A percentile compares a stretch with the other conserved stretches of the same genome.
Evolutionary conservation across 2,113 vertebrate genomes (phyloP).

Genomic region (Semicossyphus pulcher): DNA sequence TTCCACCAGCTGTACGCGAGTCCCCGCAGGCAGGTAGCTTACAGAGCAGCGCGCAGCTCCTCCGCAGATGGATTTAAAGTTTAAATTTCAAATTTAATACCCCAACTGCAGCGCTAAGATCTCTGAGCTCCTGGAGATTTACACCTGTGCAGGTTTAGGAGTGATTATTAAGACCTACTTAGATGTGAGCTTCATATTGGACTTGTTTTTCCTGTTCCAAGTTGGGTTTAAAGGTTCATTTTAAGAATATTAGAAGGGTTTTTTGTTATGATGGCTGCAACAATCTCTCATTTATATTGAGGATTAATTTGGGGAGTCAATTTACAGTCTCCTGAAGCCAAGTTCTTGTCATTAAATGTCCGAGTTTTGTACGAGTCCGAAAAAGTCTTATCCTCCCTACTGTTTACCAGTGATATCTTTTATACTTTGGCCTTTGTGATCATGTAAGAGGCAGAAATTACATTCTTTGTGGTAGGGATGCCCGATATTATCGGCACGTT

Average conservation of each 20-base stretch:
- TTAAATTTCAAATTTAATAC: constrained; percentile 43
- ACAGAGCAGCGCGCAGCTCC: constrained; percentile 37
- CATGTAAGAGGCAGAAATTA: no score
- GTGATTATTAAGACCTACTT: background rate
- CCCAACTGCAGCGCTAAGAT: constrained; percentile 21
- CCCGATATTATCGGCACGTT: no score
- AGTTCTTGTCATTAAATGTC: no score
- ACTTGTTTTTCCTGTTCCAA: background rate
- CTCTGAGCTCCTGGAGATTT: constrained; percentile 32
- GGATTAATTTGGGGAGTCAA: no score
- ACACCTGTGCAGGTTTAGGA: constrained; percentile 19
- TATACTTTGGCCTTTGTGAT: no score
- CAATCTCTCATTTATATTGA: no score
- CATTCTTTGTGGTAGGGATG: no score
- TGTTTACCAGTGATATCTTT: no score
- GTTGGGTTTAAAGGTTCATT: background rate
- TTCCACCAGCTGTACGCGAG: constrained; percentile 65
- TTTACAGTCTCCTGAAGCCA: no score
- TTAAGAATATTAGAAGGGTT: background rate
- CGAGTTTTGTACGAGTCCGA: no score
- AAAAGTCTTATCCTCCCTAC: no score
- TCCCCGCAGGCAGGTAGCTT: constrained; percentile 60
- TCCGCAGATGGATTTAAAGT: constrained; percentile 56
- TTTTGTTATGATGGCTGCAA: no score
- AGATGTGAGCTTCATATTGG: background rate